phyloP scores from a whole-genome alignment of 1,140 invertebrate genomes.

The Leptoteleia sp. region DNA sequence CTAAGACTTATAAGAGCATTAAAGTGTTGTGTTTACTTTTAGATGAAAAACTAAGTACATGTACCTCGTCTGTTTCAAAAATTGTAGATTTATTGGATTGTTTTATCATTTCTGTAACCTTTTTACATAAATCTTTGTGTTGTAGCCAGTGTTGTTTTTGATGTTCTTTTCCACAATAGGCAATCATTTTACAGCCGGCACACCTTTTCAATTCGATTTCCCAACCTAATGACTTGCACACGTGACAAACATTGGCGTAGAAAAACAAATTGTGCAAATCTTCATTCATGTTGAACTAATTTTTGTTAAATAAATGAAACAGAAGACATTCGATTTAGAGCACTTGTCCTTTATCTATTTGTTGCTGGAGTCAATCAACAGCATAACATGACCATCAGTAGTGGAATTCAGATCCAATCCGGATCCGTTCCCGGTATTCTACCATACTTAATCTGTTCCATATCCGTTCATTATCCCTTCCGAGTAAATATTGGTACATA shows the following conservation, averaged over 20 bases:
- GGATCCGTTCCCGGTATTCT: too few relatives aligned
- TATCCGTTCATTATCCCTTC: too few relatives aligned
- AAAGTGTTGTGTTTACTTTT: too few relatives aligned
- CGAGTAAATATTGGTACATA: too few relatives aligned
- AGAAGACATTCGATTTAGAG: constrained; percentile 29
- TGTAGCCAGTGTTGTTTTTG: constrained; percentile 74
- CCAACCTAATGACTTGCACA: constrained; percentile 68
- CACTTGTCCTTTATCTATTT: constrained; percentile 28
- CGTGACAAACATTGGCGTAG: constrained; percentile 72
- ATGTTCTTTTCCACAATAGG: constrained; percentile 71
- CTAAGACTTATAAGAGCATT: too few relatives aligned
- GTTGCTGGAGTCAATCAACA: too few relatives aligned
- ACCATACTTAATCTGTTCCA: too few relatives aligned
- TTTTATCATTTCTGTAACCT: constrained; percentile 52
- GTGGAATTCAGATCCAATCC: too few relatives aligned
- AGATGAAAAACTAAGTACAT: not conserved
- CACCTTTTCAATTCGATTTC: constrained; percentile 69
- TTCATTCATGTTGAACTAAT: constrained; percentile 50
- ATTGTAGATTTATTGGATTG: constrained; percentile 19
- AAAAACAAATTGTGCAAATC: constrained; percentile 65
- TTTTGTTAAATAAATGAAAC: constrained; percentile 11
- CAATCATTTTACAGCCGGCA: constrained; percentile 73
- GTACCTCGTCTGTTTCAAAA: constrained; percentile 48
- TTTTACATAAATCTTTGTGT: constrained; percentile 72
- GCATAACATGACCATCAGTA: too few relatives aligned